These are phyloP conservation scores for Diarsia brunnea DNA, from an alignment of 2,888 invertebrate species.

Conservation along the genomic window DNA sequence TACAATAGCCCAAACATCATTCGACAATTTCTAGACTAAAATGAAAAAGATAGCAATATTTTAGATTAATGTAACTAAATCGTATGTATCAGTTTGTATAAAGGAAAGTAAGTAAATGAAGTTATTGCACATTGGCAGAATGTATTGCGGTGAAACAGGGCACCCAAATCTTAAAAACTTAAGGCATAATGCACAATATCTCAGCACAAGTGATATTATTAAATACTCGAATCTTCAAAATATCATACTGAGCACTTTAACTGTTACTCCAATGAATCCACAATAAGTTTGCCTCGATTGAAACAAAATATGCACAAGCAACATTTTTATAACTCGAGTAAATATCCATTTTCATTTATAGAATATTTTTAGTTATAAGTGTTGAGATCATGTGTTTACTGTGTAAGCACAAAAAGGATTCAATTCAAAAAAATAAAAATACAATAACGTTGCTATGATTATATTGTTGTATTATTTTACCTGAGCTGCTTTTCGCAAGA, in stretches of 20 bases:
- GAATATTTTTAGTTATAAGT: conserved; percentile 93
- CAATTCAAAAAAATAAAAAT: conserved; percentile 92
- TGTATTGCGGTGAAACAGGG: conserved; percentile 84
- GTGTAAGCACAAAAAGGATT: conserved; percentile 93
- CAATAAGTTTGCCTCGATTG: conserved; percentile 85
- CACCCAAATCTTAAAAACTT: conserved; percentile 83
- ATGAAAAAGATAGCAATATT: conserved; percentile 91
- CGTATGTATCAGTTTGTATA: conserved; percentile 90
- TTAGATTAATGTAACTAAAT: conserved; percentile 90
- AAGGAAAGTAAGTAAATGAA: conserved; percentile 85
- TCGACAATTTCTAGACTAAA: conserved; percentile 89
- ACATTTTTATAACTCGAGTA: conserved; percentile 84
- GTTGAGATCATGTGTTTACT: conserved; percentile 93
- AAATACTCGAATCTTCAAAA: conserved; percentile 80
- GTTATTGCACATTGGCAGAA: conserved; percentile 86
- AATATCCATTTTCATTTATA: conserved; percentile 90
- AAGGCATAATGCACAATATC: conserved; percentile 87
- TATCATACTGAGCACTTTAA: conserved; percentile 84
- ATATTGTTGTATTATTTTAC: conserved; percentile 82
- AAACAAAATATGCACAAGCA: conserved; percentile 88
- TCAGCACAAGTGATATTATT: conserved; percentile 86
- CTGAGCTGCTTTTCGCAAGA: conserved; percentile 20
- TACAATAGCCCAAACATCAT: conserved; percentile 81
- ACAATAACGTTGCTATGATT: conserved; percentile 94
- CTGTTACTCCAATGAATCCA: conserved; percentile 83